Evolutionary conservation across 1,140 invertebrate genomes (phyloP).

Genomic region (Drosophila subobscura): DNA sequence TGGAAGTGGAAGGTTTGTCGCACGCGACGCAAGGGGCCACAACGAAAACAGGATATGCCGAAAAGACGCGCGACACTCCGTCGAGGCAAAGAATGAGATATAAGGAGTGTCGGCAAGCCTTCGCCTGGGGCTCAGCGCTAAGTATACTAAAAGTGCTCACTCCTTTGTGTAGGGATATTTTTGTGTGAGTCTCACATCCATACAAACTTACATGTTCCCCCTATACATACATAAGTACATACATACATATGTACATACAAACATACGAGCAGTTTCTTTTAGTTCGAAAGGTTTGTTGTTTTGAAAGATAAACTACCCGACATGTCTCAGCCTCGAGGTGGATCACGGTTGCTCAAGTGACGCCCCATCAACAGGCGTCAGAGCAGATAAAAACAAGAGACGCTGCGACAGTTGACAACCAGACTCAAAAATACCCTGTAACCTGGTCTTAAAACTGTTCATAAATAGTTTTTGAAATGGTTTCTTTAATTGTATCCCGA

Average conservation of each 20-base stretch:
- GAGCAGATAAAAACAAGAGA: constrained; percentile 34
- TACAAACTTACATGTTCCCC: constrained; percentile 9
- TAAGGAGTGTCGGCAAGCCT: constrained; percentile 5
- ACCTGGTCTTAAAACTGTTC: no score
- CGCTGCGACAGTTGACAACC: no score
- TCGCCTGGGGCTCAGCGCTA: constrained; percentile 5
- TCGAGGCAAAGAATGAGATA: background rate
- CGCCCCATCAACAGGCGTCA: constrained; percentile 59
- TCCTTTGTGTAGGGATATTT: no score
- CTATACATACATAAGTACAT: background rate
- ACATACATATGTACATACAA: no score
- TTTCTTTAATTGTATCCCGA: no score
- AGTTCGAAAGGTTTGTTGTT: constrained; percentile 20
- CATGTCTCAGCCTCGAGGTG: constrained; percentile 56
- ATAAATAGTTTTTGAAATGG: no score
- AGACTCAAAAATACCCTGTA: no score
- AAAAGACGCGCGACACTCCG: constrained; percentile 40
- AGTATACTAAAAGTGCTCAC: constrained; percentile 5
- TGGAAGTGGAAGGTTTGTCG: constrained; percentile 53
- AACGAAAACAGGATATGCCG: constrained; percentile 45
- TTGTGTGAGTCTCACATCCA: no score
- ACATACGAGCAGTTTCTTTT: no score
- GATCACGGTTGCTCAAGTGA: background rate
- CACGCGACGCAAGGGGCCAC: constrained; percentile 41
- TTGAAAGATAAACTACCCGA: constrained; percentile 59